A percentile compares a stretch with the other conserved stretches of the same genome.
phyloP scores from a whole-genome alignment of 2,797 vertebrate species.

The Darevskia mixta region DNA sequence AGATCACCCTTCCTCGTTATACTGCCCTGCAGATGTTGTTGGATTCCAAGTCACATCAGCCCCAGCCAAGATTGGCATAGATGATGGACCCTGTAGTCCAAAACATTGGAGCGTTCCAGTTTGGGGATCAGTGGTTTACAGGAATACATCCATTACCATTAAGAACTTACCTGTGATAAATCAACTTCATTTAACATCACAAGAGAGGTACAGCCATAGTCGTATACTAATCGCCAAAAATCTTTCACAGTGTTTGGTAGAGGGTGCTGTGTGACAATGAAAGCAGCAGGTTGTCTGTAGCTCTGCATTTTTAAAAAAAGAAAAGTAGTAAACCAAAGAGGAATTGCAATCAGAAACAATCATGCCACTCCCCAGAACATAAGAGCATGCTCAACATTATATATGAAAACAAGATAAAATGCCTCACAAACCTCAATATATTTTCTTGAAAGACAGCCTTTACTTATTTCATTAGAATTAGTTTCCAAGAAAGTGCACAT shows the following conservation, averaged over 20 bases:
- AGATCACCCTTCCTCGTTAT: too few relatives aligned
- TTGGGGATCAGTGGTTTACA: not conserved
- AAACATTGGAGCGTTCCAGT: not conserved
- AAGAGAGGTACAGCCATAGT: slow-evolving; percentile 97
- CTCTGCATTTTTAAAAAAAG: slow-evolving; percentile 83
- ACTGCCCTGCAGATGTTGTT: too few relatives aligned
- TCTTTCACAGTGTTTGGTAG: slow-evolving; percentile 98
- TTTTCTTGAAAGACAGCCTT: not conserved
- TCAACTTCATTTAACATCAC: slow-evolving; percentile 99
- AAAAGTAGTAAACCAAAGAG: slow-evolving; percentile 36
- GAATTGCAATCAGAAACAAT: slow-evolving; percentile 21
- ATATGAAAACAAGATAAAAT: not conserved
- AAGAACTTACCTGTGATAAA: slow-evolving; percentile 89
- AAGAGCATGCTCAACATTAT: not conserved
- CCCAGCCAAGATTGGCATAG: too few relatives aligned
- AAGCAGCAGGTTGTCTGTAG: slow-evolving; percentile 98
- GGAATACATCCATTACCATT: not conserved
- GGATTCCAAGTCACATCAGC: too few relatives aligned
- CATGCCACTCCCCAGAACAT: not conserved
- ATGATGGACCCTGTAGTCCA: not conserved
- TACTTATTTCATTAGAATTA: not conserved
- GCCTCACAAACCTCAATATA: not conserved
- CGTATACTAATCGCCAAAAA: slow-evolving; percentile 98
- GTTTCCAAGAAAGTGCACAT: not conserved
- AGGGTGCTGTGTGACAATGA: slow-evolving; percentile 98